Percentiles rank a stretch among this genome's conserved stretches.
Conservation (phyloP, 2,888 invertebrate genomes). For the Aethes cnicana region DNA sequence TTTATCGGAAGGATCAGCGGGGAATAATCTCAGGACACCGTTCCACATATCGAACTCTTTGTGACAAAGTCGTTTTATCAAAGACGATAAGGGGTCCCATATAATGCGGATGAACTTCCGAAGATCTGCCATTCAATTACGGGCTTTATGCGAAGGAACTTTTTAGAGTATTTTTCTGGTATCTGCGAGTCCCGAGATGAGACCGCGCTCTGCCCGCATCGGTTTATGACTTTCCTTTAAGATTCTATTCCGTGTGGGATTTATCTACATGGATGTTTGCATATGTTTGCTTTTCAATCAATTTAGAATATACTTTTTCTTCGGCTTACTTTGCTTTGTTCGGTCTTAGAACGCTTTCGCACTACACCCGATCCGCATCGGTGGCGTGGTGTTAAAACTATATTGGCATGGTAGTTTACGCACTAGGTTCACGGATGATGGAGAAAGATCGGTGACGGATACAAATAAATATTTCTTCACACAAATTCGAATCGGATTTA, state of each 20-base stretch:
- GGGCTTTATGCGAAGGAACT: not conserved
- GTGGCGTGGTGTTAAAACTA: no score
- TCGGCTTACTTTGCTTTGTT: no score
- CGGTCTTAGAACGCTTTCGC: no score
- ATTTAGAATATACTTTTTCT: no score
- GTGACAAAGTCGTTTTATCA: slow-evolving; percentile 77
- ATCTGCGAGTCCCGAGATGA: slow-evolving; percentile 54
- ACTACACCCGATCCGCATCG: no score
- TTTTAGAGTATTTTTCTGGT: slow-evolving; percentile 2
- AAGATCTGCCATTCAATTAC: not conserved
- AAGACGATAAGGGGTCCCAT: slow-evolving; percentile 56
- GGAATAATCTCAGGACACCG: slow-evolving; percentile 8
- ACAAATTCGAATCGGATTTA: no score
- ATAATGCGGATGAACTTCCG: slow-evolving; percentile 22
- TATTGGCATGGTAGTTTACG: no score
- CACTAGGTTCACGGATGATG: no score
- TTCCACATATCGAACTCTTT: slow-evolving; percentile 39
- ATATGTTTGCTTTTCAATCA: no score
- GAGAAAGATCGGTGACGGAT: no score
- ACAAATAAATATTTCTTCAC: no score
- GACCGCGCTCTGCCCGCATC: slow-evolving; percentile 66
- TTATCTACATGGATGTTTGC: not conserved
- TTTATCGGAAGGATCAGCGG: slow-evolving; percentile 1
- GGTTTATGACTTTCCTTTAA: slow-evolving; percentile 62
- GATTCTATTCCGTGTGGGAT: slow-evolving; percentile 37